A percentile compares a stretch with the other conserved stretches of the same genome.
Conservation (phyloP, 2,797 vertebrate genomes). For the Rhinoraja longicauda region DNA sequence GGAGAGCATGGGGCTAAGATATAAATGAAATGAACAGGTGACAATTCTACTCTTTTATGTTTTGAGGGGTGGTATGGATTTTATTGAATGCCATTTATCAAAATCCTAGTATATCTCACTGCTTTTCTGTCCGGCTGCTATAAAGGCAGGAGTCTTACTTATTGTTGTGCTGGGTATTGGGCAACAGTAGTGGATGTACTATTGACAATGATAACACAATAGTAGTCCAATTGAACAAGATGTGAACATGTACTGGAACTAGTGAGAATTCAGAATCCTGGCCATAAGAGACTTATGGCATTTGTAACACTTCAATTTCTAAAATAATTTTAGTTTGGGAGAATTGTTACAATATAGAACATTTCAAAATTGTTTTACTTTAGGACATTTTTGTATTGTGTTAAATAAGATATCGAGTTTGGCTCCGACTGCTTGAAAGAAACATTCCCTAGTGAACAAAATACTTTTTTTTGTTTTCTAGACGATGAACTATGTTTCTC, state of each 20-base stretch:
- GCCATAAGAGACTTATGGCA: background rate
- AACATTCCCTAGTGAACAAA: background rate
- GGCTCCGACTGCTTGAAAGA: background rate
- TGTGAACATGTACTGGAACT: background rate
- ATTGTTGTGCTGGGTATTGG: background rate
- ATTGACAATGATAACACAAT: too few species aligned
- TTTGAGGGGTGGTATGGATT: background rate
- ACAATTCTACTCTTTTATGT: background rate
- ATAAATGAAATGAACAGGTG: too few species aligned
- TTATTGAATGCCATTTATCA: background rate
- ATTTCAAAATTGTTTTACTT: background rate
- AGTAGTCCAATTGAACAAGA: background rate
- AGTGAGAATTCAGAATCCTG: background rate
- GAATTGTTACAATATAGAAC: background rate
- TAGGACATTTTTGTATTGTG: background rate
- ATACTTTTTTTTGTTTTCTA: background rate
- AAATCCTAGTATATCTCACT: background rate
- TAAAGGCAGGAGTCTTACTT: background rate
- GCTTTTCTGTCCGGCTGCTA: background rate
- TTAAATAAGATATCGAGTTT: background rate
- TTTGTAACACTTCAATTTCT: background rate
- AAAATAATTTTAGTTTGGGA: background rate
- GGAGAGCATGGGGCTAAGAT: background rate
- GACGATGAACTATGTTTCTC: background rate
- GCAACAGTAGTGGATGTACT: background rate